These are phyloP conservation scores for Mus spretus DNA, from an alignment of 2,797 vertebrate species.

Conservation along the genomic window DNA sequence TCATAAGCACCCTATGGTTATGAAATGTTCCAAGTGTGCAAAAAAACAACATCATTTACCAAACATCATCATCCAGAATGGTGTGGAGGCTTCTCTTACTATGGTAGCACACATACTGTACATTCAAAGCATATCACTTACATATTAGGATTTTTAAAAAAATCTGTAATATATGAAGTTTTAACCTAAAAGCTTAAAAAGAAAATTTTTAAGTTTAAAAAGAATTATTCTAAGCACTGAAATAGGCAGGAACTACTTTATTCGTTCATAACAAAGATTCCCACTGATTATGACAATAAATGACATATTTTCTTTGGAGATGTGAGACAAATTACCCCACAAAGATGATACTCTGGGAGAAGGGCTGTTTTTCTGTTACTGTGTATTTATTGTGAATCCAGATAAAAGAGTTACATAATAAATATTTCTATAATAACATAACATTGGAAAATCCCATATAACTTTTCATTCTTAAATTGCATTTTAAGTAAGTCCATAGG, in stretches of 20 bases:
- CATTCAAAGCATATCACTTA: background rate
- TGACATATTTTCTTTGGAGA: background rate
- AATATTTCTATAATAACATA: conserved; percentile 3
- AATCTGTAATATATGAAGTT: background rate
- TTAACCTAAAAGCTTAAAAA: background rate
- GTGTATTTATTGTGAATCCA: background rate
- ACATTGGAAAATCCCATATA: background rate
- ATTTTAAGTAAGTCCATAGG: background rate
- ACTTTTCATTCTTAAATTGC: background rate
- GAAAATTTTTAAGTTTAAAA: background rate
- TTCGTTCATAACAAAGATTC: background rate
- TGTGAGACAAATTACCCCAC: background rate
- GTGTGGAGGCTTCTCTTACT: background rate
- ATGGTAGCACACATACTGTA: background rate
- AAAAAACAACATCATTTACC: background rate
- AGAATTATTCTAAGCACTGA: conserved; percentile 37
- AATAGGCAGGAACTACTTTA: background rate
- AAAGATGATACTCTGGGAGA: background rate
- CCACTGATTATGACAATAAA: background rate
- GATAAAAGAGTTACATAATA: background rate
- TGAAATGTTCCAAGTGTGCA: background rate
- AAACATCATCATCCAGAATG: background rate
- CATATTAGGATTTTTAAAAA: background rate
- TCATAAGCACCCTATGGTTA: background rate
- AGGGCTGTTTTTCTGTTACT: background rate